Conservation (phyloP, 2,797 vertebrate genomes). For the Malurus leucopterus region DNA sequence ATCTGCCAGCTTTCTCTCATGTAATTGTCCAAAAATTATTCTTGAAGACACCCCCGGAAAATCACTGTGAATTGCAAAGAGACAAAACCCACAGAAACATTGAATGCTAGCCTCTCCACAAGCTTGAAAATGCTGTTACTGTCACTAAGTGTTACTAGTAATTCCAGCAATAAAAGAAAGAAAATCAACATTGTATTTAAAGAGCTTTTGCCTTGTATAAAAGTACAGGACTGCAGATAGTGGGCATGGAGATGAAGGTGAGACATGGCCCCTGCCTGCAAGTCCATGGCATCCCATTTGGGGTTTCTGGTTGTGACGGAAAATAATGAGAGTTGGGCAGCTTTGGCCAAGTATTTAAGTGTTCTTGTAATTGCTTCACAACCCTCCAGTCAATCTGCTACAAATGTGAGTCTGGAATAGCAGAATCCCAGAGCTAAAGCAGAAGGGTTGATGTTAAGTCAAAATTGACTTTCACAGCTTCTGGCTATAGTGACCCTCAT, state of each 20-base stretch:
- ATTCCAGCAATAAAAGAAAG: neutral
- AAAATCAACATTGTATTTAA: neutral
- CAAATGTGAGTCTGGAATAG: slow-evolving; percentile 54
- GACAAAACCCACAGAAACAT: neutral
- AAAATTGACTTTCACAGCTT: slow-evolving; percentile 66
- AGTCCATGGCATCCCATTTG: neutral
- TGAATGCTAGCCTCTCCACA: neutral
- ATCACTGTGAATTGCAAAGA: neutral
- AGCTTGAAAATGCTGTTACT: neutral
- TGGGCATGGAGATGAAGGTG: neutral
- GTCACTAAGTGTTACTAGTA: neutral
- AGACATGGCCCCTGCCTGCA: slow-evolving; percentile 10
- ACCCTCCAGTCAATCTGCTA: slow-evolving; percentile 38
- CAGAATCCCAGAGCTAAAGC: slow-evolving; percentile 54
- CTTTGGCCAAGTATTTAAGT: slow-evolving; percentile 37
- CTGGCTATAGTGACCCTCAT: slow-evolving; percentile 52
- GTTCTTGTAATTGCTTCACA: slow-evolving; percentile 59
- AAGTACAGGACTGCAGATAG: neutral
- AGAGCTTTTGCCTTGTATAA: neutral
- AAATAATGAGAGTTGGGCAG: slow-evolving; percentile 39
- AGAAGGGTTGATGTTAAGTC: slow-evolving; percentile 51
- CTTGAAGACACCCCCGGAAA: neutral
- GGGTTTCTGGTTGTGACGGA: slow-evolving; percentile 27
- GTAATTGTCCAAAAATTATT: neutral
- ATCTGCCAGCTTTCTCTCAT: neutral